A percentile compares a stretch with the other conserved stretches of the same genome.
These are phyloP conservation scores for Tenualosa thibaudeaui DNA, from an alignment of 2,797 vertebrate genomes.

Conservation along the genomic window DNA sequence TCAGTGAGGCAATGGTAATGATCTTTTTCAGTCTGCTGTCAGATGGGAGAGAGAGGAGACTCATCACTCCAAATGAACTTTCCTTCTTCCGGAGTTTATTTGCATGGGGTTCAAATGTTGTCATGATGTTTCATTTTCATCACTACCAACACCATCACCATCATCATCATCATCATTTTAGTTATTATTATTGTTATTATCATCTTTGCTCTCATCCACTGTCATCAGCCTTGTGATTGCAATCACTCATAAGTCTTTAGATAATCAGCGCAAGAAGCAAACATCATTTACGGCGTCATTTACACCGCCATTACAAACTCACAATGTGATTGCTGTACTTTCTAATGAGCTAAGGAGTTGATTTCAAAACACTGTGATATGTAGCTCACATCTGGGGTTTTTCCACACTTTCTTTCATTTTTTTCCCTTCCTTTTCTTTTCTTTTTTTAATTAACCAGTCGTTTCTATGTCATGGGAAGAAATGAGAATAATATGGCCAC, in stretches of 20 bases:
- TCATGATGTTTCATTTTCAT: neutral
- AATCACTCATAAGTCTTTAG: constrained; percentile 20
- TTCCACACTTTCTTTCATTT: neutral
- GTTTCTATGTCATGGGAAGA: neutral
- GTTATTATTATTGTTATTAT: neutral
- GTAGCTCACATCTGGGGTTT: neutral
- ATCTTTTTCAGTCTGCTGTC: constrained; percentile 4
- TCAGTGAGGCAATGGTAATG: neutral
- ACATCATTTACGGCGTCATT: constrained; percentile 12
- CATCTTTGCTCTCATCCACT: neutral
- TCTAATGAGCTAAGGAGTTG: constrained; percentile 15
- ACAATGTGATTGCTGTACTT: constrained; percentile 10
- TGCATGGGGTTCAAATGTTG: neutral
- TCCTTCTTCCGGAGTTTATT: constrained; percentile 1
- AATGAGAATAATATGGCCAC: constrained; percentile 13
- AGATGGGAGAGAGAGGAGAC: neutral
- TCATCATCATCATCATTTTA: neutral
- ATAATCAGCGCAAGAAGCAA: constrained; percentile 8
- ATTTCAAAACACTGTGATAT: constrained; percentile 17
- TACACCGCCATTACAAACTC: constrained; percentile 4
- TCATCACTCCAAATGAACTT: neutral
- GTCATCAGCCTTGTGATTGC: constrained; percentile 16
- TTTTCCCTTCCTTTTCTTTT: neutral
- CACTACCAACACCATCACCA: neutral
- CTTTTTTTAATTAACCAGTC: neutral